Conservation (phyloP, 92 coral and sea anemone genomes). For the Bergia puertoricense region DNA sequence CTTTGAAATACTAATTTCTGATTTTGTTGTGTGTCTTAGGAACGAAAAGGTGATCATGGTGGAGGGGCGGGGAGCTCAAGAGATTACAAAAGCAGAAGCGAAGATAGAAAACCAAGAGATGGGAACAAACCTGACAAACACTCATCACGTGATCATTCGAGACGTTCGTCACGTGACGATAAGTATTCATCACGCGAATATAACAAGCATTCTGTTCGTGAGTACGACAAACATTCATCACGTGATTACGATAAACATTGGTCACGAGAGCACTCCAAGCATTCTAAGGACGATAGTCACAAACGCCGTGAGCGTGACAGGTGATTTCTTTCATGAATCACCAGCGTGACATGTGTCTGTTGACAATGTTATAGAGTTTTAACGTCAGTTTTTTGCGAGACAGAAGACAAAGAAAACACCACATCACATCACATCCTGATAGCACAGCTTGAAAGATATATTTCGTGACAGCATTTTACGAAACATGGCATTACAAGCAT, state of each 20-base stretch:
- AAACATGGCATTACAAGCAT: neutral
- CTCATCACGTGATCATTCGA: slow-evolving; percentile 2
- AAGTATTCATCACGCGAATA: slow-evolving; percentile 10
- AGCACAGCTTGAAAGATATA: neutral
- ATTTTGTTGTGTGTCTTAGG: neutral
- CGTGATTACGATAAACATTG: slow-evolving; percentile 33
- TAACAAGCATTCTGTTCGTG: slow-evolving; percentile 10
- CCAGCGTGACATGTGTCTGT: slow-evolving; percentile 18
- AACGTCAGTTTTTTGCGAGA: neutral
- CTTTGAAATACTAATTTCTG: neutral
- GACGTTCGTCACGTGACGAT: slow-evolving; percentile 23
- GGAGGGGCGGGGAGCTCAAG: neutral
- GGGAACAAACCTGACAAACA: neutral
- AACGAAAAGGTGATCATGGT: neutral
- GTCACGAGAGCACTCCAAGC: slow-evolving; percentile 21
- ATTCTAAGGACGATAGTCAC: slow-evolving; percentile 21
- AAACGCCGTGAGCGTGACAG: slow-evolving; percentile 22
- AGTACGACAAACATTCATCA: slow-evolving; percentile 25
- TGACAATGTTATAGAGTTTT: neutral
- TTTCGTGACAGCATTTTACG: neutral
- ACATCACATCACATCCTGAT: neutral
- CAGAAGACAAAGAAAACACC: neutral
- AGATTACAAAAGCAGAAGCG: neutral
- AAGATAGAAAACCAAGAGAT: slow-evolving; percentile 5
- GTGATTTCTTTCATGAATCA: neutral